phyloP scores from a whole-genome alignment of 2,888 invertebrate species.

The Eumacrocentrus americanus region DNA sequence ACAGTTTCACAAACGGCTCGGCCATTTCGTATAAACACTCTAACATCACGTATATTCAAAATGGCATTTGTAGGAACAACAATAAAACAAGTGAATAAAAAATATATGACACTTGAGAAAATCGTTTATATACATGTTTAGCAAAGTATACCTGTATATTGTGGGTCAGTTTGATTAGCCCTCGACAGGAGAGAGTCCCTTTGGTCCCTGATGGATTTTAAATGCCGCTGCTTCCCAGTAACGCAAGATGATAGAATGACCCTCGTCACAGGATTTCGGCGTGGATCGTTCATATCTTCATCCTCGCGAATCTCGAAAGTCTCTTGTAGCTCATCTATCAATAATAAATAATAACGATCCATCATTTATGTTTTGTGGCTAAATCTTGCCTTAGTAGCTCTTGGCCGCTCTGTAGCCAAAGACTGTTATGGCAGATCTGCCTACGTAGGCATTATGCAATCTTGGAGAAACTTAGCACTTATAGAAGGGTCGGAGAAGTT shows the following conservation, averaged over 20 bases:
- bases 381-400: not conserved
- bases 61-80: constrained; percentile 1
- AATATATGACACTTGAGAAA: not conserved
- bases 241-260: constrained; percentile 26
- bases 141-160: no score
- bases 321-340: constrained; percentile 34
- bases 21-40: not conserved
- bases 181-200: constrained; percentile 5
- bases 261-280: constrained; percentile 31
- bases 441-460: constrained; percentile 54
- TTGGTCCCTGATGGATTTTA: not conserved
- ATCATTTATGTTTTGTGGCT: constrained; percentile 42
- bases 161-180: no score
- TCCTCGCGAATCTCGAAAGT: constrained; percentile 5
- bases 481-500: constrained; percentile 50
- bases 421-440: constrained; percentile 39
- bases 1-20: constrained; percentile 19
- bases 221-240: not conserved
- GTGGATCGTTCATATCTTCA: constrained; percentile 20
- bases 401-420: no score
- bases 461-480: constrained; percentile 60
- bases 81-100: not conserved
- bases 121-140: not conserved
- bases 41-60: constrained; percentile 8
- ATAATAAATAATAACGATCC: constrained; percentile 45